These are phyloP conservation scores for Psix sp. DNA, from an alignment of 1,140 invertebrate genomes.

Conservation along the genomic window DNA sequence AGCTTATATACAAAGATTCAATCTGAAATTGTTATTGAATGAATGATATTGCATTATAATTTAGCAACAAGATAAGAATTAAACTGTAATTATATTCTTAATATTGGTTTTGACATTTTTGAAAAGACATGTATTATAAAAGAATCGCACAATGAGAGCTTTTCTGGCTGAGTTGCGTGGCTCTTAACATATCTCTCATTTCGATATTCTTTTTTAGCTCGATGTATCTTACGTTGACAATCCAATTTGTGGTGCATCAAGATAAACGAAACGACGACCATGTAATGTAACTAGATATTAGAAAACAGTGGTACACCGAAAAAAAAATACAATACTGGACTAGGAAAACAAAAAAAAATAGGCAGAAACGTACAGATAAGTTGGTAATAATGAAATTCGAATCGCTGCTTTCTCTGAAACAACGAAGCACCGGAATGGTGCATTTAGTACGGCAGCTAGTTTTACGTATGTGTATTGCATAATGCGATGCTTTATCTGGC, in stretches of 20 bases:
- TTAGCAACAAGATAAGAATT: constrained; percentile 33
- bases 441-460: constrained; percentile 36
- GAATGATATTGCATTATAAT: constrained; percentile 4
- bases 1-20: neutral
- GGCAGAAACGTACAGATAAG: constrained; percentile 17
- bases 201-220: constrained; percentile 44
- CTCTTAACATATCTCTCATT: constrained; percentile 36
- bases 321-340: constrained; percentile 17
- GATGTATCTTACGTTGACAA: constrained; percentile 62
- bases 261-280: constrained; percentile 49
- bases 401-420: constrained; percentile 61
- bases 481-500: constrained; percentile 67
- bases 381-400: constrained; percentile 66
- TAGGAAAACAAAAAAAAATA: neutral
- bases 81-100: constrained; percentile 28
- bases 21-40: constrained; percentile 33
- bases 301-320: neutral
- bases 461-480: constrained; percentile 64
- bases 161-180: constrained; percentile 6
- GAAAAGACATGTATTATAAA: constrained; percentile 24
- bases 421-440: constrained; percentile 54
- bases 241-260: constrained; percentile 68
- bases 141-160: constrained; percentile 5
- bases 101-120: constrained; percentile 34
- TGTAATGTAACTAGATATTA: constrained; percentile 19